phyloP scores from a whole-genome alignment of 1,140 invertebrate genomes.

The Meloidogyne floridensis region DNA sequence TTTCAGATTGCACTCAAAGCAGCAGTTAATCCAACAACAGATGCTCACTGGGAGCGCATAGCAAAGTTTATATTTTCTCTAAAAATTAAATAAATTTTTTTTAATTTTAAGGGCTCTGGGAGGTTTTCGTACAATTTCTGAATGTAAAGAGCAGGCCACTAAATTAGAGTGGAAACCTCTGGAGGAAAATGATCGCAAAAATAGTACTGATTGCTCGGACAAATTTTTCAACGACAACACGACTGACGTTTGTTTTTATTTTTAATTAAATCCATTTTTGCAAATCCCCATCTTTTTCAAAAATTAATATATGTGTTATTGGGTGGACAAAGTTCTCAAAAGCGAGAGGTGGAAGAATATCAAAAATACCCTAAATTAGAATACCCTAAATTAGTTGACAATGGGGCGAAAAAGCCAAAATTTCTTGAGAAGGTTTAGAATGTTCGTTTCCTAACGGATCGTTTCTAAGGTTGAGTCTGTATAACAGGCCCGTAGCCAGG shows the following conservation, averaged over 20 bases:
- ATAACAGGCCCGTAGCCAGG: too few relatives aligned
- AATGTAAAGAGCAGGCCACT: neutral
- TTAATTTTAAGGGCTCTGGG: neutral
- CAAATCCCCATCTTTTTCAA: too few relatives aligned
- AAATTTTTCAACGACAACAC: neutral
- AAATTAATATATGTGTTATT: too few relatives aligned
- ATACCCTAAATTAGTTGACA: too few relatives aligned
- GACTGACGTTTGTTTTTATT: neutral
- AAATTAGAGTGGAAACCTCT: neutral
- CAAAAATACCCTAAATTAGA: too few relatives aligned
- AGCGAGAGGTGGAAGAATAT: too few relatives aligned
- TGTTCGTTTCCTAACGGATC: too few relatives aligned
- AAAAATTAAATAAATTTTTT: neutral
- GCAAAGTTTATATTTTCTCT: neutral
- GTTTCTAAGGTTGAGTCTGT: too few relatives aligned
- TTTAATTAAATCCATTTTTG: too few relatives aligned
- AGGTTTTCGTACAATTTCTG: neutral
- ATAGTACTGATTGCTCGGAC: neutral
- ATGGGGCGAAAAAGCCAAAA: too few relatives aligned
- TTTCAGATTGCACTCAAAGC: neutral
- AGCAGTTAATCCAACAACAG: neutral
- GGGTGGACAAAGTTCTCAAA: too few relatives aligned
- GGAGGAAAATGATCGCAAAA: neutral
- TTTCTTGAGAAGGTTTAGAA: too few relatives aligned
- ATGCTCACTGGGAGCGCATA: conserved; percentile 2